Evolutionary conservation across 2,113 vertebrate species (phyloP), one percentile per base, ranked within the genome.

Genomic region (Ardeotis arabs): DNA sequence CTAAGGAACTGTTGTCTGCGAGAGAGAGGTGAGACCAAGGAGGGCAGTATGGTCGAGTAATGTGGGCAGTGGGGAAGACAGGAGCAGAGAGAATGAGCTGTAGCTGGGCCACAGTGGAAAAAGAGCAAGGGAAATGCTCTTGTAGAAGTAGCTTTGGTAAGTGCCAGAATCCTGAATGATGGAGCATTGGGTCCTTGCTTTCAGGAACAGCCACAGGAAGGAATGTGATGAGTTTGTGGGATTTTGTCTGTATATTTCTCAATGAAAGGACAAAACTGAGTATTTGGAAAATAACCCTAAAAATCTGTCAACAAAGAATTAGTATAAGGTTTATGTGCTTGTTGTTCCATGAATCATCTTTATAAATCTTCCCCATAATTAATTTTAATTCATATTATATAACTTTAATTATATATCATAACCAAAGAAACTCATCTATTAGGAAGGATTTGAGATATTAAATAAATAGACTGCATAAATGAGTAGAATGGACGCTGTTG

Each of bases 321-420:
- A 69, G 4, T 81, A 16, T 84, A 35, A 92, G 84, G 25, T 73
- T 89, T 78, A 68, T 64, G 41, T 75, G 50, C 76, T 91, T n/a
- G 28, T 67, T 53, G 49, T 92, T 81, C 63, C 27, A 14, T 92
- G 78, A 84, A 44, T 92, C 73, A 84, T 80, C 33, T 62, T n/a
- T 58, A 52, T 87, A 76, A 90, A 62, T 62, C 73, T 89, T 90
- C n/a, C 47, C 31, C n/a, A 16, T 84, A 84, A 92, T 94, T 87
- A 84, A 20, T 90, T 92, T 72, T 53, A 90, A 84, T 90, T 87
- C 37, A 47, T 72, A 35, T 79, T 80, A 39, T 87, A 37, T 80
- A 84, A 92, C 39, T 76, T 84, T 58, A 93, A 84, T 83, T 89
- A 60, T 56, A 70, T 52, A 29, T 79, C 68, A 20, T 44, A 84